These are phyloP conservation scores for Oscheius sp. DNA, from an alignment of 2,888 invertebrate species.

Conservation along the genomic window DNA sequence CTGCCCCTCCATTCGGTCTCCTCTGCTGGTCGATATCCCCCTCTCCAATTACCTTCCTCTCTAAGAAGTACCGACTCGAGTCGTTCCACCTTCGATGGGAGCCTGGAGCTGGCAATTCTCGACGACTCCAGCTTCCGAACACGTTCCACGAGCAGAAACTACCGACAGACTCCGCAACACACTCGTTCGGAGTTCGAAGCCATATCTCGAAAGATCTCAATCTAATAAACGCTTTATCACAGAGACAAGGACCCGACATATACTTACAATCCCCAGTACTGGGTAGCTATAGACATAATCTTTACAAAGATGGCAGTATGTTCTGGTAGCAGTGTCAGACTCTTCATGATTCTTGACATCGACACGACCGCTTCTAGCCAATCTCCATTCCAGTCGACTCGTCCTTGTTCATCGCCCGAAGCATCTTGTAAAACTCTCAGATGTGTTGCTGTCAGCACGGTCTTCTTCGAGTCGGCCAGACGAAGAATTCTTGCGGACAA, in stretches of 20 bases:
- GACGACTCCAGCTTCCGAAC: constrained; percentile 28
- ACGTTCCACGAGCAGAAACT: constrained; percentile 13
- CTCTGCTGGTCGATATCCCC: neutral
- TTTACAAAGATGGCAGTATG: constrained; percentile 41
- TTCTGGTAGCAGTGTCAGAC: constrained; percentile 41
- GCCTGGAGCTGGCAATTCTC: constrained; percentile 10
- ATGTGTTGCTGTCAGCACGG: constrained; percentile 40
- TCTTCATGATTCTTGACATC: constrained; percentile 40
- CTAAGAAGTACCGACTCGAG: constrained; percentile 11
- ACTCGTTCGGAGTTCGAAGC: constrained; percentile 13
- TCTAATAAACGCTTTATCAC: constrained; percentile 8
- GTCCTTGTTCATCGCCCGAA: constrained; percentile 50
- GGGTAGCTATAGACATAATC: constrained; percentile 49
- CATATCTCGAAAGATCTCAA: constrained; percentile 27
- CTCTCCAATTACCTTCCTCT: constrained; percentile 12
- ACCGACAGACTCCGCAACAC: constrained; percentile 2
- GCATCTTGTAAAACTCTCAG: constrained; percentile 39
- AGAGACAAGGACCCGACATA: neutral
- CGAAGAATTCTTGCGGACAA: constrained; percentile 48
- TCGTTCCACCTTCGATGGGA: constrained; percentile 16
- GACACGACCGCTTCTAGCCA: constrained; percentile 47
- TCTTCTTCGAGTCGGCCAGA: constrained; percentile 43
- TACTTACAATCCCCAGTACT: constrained; percentile 44
- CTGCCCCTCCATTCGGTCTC: neutral
- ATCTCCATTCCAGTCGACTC: constrained; percentile 46